Percentiles rank a stretch among this genome's conserved stretches.
Conservation (phyloP, 1,140 invertebrate genomes). For the Tyrophagus putrescentiae region DNA sequence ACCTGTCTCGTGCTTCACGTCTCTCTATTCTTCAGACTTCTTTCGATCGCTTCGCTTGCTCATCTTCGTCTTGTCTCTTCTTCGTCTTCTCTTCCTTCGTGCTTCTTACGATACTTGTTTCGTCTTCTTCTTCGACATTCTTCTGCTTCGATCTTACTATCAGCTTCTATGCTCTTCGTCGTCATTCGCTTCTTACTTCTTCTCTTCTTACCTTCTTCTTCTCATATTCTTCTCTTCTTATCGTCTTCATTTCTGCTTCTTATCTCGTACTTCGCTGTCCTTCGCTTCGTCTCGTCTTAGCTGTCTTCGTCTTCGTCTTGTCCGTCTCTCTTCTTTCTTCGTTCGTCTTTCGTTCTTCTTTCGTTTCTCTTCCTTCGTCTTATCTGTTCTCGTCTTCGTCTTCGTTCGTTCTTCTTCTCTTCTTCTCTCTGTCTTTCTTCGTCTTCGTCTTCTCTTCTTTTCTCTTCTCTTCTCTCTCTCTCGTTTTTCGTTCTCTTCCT, state of each 20-base stretch:
- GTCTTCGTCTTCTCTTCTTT: background rate
- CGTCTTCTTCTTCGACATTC: slow-evolving; percentile 13
- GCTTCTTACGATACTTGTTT: background rate
- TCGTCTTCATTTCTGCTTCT: background rate
- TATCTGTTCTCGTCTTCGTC: background rate
- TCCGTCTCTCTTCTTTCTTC: slow-evolving; percentile 5
- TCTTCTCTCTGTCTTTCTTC: too few relatives aligned
- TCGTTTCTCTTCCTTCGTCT: slow-evolving; percentile 9
- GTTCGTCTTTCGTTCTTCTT: background rate
- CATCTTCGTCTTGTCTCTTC: background rate
- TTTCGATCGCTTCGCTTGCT: background rate
- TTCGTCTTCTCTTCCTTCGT: background rate
- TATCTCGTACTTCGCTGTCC: background rate
- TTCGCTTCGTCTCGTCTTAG: background rate
- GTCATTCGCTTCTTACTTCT: background rate
- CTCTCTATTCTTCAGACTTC: too few relatives aligned
- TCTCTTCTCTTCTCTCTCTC: slow-evolving; percentile 1
- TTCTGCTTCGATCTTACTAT: slow-evolving; percentile 6
- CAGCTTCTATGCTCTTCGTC: background rate
- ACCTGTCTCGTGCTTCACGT: too few relatives aligned
- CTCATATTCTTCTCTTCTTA: background rate
- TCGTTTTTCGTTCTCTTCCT: background rate
- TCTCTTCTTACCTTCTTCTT: background rate
- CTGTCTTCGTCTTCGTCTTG: background rate
- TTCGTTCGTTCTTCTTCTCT: background rate